Percentiles rank a stretch among this genome's conserved stretches.
phyloP scores from a whole-genome alignment of 2,888 invertebrate genomes.

The Latrodectus hesperus region DNA sequence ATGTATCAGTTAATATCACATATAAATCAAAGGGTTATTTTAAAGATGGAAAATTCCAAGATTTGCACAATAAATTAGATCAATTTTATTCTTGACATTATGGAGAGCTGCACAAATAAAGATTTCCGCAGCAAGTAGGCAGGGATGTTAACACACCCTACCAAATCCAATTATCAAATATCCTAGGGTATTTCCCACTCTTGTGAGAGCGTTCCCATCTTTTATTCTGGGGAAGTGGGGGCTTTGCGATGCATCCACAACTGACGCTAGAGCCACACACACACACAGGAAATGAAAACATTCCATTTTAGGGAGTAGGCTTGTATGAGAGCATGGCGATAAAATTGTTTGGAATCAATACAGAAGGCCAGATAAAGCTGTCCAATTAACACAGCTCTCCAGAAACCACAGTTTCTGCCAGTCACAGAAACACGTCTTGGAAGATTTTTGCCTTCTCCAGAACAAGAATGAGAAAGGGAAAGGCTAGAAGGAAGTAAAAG shows the following conservation, averaged over 20 bases:
- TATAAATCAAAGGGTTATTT: too few relatives aligned
- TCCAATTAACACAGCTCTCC: constrained; percentile 45
- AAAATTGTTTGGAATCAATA: constrained; percentile 40
- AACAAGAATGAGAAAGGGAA: constrained; percentile 15
- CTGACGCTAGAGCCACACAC: too few relatives aligned
- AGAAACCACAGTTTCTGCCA: constrained; percentile 32
- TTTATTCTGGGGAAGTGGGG: neutral
- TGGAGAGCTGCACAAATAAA: neutral
- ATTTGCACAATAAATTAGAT: too few relatives aligned
- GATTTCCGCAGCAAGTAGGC: neutral
- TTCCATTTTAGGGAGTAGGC: too few relatives aligned
- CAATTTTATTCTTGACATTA: neutral
- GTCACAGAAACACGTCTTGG: constrained; percentile 15
- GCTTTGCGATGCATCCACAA: neutral
- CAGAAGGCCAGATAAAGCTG: constrained; percentile 29
- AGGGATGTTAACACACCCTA: neutral
- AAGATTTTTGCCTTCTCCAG: constrained; percentile 41
- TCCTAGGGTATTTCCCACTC: neutral
- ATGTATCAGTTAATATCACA: too few relatives aligned
- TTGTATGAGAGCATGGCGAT: neutral
- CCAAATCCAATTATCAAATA: neutral
- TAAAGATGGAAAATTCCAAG: too few relatives aligned
- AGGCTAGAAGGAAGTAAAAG: constrained; percentile 14
- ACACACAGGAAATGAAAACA: too few relatives aligned
- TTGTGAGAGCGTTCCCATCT: neutral